phyloP scores from a whole-genome alignment of 2,888 invertebrate species.

The Helleia helle region DNA sequence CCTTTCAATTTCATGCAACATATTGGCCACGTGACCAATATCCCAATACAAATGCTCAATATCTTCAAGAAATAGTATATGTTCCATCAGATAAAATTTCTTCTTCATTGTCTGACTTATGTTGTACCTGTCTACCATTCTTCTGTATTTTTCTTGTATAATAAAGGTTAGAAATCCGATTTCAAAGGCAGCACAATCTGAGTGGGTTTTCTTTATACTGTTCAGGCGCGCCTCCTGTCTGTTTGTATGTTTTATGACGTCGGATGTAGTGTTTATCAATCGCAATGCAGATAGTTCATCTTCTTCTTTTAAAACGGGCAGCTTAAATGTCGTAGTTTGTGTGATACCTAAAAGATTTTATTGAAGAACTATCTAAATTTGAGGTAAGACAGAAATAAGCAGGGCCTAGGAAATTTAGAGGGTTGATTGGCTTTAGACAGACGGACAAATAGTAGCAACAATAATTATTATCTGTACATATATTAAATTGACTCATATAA shows the following conservation, averaged over 20 bases:
- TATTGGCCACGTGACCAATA: conserved; percentile 28
- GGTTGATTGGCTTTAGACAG: too few species aligned
- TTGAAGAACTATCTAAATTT: too few species aligned
- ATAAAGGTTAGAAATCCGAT: conserved; percentile 21
- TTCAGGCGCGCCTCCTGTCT: conserved; percentile 7
- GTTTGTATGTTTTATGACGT: conserved; percentile 19
- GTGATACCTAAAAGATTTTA: not conserved
- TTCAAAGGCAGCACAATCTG: conserved; percentile 17
- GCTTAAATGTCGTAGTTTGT: not conserved
- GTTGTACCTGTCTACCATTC: conserved; percentile 35
- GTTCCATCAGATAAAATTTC: conserved; percentile 16
- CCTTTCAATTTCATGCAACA: conserved; percentile 32
- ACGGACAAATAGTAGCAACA: too few species aligned
- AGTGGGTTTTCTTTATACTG: conserved; percentile 11
- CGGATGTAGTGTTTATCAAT: conserved; percentile 14
- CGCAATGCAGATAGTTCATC: conserved; percentile 9
- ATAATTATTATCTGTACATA: too few species aligned
- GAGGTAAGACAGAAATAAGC: too few species aligned
- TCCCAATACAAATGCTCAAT: conserved; percentile 27
- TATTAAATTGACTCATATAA: too few species aligned
- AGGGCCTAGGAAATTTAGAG: too few species aligned
- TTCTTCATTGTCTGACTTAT: not conserved
- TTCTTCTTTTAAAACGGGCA: not conserved
- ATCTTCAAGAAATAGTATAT: conserved; percentile 20
- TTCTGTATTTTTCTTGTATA: conserved; percentile 31